A percentile compares a stretch with the other conserved stretches of the same genome.
Evolutionary conservation across 2,888 invertebrate species (phyloP).

Genomic region (Apocheima hispidaria): DNA sequence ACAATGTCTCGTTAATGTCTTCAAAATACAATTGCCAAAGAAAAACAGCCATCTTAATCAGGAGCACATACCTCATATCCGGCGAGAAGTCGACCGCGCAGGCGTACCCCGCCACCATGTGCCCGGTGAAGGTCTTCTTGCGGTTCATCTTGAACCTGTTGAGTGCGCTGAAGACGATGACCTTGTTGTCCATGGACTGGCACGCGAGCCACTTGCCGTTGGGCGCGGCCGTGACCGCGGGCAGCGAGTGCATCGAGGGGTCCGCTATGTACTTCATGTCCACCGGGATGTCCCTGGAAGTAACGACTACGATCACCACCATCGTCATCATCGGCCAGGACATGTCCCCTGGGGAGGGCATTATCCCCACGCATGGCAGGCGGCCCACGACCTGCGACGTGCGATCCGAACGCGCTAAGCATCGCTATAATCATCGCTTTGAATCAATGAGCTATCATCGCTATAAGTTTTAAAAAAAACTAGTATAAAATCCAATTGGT

Average conservation of each 20-base stretch:
- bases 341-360: too few relatives aligned
- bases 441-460: too few relatives aligned
- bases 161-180: conserved; percentile 98
- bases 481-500: too few relatives aligned
- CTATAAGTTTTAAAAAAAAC: too few relatives aligned
- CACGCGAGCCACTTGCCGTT: conserved; percentile 99
- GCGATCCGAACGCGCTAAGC: too few relatives aligned
- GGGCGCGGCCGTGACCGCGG: conserved; percentile 97
- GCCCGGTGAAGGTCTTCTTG: conserved; percentile 98
- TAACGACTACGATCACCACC: too few relatives aligned
- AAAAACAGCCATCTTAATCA: not conserved
- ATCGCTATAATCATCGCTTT: too few relatives aligned
- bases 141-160: conserved; percentile 99
- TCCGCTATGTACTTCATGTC: conserved; percentile 99
- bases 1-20: too few relatives aligned
- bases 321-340: too few relatives aligned
- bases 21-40: too few relatives aligned
- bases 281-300: conserved; percentile 93
- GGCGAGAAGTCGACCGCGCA: conserved; percentile 99
- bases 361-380: too few relatives aligned
- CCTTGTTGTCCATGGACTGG: conserved; percentile 99
- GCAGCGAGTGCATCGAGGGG: conserved; percentile 99
- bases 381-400: too few relatives aligned
- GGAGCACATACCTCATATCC: conserved; percentile 94
- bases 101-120: conserved; percentile 99